Percentiles rank a stretch among this genome's conserved stretches.
phyloP scores from a whole-genome alignment of 2,797 vertebrate species.

The Paramormyrops hopkinsi region DNA sequence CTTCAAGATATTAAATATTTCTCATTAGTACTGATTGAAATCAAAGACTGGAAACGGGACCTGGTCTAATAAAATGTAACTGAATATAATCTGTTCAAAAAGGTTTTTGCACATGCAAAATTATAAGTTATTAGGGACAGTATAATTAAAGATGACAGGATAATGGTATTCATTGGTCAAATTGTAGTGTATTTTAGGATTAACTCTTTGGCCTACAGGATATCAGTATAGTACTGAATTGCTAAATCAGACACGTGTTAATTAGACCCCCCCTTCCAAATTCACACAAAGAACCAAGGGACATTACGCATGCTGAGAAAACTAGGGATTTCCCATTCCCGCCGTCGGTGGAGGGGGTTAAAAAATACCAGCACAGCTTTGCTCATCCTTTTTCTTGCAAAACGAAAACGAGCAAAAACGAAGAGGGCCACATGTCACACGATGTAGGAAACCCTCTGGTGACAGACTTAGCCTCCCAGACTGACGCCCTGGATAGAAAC shows the following conservation, averaged over 20 bases:
- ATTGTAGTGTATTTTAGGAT: neutral
- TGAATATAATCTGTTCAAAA: neutral
- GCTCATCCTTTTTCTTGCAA: neutral
- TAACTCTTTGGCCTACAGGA: neutral
- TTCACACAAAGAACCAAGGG: neutral
- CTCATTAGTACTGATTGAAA: neutral
- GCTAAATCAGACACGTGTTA: neutral
- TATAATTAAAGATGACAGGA: neutral
- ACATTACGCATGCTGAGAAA: neutral
- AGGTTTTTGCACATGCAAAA: neutral
- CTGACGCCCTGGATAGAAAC: neutral
- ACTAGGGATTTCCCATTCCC: neutral
- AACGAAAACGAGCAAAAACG: neutral
- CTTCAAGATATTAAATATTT: neutral
- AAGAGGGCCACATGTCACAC: neutral
- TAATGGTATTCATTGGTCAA: neutral
- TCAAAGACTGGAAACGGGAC: neutral
- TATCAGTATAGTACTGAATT: neutral
- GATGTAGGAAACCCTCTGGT: neutral
- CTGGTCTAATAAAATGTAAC: neutral
- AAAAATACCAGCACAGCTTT: neutral
- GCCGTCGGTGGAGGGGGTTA: neutral
- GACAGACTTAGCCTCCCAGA: neutral
- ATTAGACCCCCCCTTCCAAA: neutral
- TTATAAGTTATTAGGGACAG: neutral